Base-by-base conservation (phyloP, 30 jellyfish, hydroid and myxozoan genomes). In the Aurelia sp. region DNA sequence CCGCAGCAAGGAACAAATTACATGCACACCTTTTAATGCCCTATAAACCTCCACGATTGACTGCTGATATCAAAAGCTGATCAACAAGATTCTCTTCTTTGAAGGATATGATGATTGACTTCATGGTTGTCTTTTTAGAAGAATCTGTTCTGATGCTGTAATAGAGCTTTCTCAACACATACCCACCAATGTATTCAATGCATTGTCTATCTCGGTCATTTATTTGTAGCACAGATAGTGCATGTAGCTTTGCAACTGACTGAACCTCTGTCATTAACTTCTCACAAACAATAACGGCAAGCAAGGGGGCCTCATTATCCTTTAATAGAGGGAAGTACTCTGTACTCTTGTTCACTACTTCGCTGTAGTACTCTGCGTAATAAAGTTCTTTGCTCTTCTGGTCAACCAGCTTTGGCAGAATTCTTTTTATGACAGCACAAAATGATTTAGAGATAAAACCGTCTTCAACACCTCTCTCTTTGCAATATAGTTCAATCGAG, bases 121-220 rank as follows among this genome's bases (percentile, higher is more conserved):
- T 35, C 44, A 35, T 35, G 44, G 44, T 35, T 35, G n/a, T n/a
- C n/a, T 35, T 35, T 35, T 35, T 3, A 35, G 44, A 5, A 35
- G 44, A 35, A 35, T 35, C 44, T 35, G 44, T 66, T 66, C 8
- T 66, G 77, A 66, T 66, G 62, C 62, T 66, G 52, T 66, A 66
- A 22, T 20, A 66, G 77, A 66, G 53, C 5, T 66, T 66, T 33
- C 71, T 2, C 71, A 66, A 66, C 47, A 4, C 71, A 2, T 2
- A 66, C 53, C 78, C 78, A 23, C 78, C 78, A 20, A 66, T 20
- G 53, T 66, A 66, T 33, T 3, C 53, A 66, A 66, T 66, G 78
- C 78, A 66, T 3, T 66, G 68, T 66, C 65, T 66, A 23, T 66
- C 53, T 66, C 78, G 10, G 78, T 66, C 78, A 66, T 59, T 59